These are phyloP conservation scores for Taenaris catops DNA, from an alignment of 2,888 invertebrate species.

Conservation along the genomic window DNA sequence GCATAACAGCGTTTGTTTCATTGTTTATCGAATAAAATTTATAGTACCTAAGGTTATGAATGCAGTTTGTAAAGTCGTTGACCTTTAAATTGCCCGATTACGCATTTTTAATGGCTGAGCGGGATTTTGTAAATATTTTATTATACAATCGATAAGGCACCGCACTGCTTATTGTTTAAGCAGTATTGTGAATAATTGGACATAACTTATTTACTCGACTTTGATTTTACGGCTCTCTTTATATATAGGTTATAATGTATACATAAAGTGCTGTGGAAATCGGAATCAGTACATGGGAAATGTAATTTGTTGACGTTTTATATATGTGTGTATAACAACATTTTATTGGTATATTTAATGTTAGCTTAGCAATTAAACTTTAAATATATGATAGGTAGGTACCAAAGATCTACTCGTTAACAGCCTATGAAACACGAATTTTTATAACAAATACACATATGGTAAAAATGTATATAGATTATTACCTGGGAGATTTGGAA, in stretches of 20 bases:
- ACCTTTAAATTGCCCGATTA: slow-evolving; percentile 70
- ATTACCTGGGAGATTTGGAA: no score
- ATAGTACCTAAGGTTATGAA: slow-evolving; percentile 53
- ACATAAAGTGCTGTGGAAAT: not conserved
- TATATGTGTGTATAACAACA: no score
- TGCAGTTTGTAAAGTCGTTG: slow-evolving; percentile 55
- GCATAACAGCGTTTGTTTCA: slow-evolving; percentile 67
- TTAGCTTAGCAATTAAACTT: no score
- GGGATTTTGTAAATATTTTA: slow-evolving; percentile 58
- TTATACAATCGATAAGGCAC: slow-evolving; percentile 36
- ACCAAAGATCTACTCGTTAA: no score
- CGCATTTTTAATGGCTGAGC: slow-evolving; percentile 64
- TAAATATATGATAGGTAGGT: no score
- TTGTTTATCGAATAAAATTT: slow-evolving; percentile 71
- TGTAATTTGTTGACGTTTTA: no score
- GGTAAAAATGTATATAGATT: no score
- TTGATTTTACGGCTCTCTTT: slow-evolving; percentile 3
- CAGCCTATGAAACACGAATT: no score
- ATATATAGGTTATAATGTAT: slow-evolving; percentile 2
- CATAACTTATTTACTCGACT: slow-evolving; percentile 3
- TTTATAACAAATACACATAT: no score
- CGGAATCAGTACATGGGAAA: not conserved
- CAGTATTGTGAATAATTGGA: slow-evolving; percentile 17
- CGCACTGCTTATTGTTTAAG: slow-evolving; percentile 13
- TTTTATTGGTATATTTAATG: no score